Conservation (phyloP, 1,140 invertebrate species). For the Megalopta genalis region DNA sequence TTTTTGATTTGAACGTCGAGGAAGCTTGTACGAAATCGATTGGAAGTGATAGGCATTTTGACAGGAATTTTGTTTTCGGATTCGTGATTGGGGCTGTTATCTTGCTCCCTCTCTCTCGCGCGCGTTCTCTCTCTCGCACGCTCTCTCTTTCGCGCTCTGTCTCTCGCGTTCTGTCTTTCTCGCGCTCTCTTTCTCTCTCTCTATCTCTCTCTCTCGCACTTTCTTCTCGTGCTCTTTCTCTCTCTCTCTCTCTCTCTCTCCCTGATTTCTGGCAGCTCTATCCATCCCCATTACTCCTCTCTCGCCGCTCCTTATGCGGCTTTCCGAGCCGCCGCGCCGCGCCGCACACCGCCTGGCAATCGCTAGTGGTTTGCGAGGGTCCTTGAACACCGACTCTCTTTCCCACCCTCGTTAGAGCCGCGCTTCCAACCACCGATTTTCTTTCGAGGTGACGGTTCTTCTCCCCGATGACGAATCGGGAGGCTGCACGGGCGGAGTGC, state of each 20-base stretch:
- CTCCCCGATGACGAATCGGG: neutral
- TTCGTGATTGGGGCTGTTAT: neutral
- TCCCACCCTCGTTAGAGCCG: neutral
- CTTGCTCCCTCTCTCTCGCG: neutral
- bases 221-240: too few species aligned
- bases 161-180: too few species aligned
- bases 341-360: neutral
- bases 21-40: too few species aligned
- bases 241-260: too few species aligned
- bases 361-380: neutral
- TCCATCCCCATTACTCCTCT: conserved; percentile 23
- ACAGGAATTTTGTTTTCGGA: too few species aligned
- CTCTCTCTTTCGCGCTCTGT: too few species aligned
- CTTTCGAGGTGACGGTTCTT: neutral
- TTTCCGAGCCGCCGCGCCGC: neutral
- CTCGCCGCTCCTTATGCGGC: neutral
- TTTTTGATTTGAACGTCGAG: too few species aligned
- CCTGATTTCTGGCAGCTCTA: neutral
- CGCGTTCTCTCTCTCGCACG: too few species aligned
- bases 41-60: too few species aligned
- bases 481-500: neutral
- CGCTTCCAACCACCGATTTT: neutral
- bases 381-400: neutral
- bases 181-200: too few species aligned
- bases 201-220: too few species aligned